Conservation (phyloP, 2,797 vertebrate species). For the Platalea minor region DNA sequence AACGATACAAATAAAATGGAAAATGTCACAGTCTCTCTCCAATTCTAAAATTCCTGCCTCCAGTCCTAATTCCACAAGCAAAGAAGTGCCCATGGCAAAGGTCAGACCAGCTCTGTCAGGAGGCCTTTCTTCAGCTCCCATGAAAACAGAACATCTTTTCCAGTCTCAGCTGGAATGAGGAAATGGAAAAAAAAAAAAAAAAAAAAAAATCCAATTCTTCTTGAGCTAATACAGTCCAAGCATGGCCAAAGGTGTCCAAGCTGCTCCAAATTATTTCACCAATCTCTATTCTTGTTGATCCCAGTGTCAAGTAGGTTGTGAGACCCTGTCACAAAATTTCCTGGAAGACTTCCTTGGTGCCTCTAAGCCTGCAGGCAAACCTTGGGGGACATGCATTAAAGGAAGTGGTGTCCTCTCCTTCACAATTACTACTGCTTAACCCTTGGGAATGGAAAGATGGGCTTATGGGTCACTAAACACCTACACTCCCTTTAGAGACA, state of each 20-base stretch:
- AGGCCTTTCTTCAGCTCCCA: neutral
- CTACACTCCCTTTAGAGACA: neutral
- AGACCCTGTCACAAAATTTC: neutral
- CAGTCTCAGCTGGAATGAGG: neutral
- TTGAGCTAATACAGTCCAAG: neutral
- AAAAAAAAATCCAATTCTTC: neutral
- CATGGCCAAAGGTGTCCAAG: neutral
- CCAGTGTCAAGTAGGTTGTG: neutral
- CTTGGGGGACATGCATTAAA: neutral
- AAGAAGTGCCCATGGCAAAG: neutral
- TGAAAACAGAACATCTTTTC: neutral
- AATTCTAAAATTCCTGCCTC: neutral
- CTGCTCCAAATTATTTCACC: neutral
- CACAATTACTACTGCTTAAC: neutral
- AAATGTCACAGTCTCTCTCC: neutral
- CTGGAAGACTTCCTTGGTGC: neutral
- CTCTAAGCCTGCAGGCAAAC: neutral
- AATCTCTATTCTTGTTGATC: neutral
- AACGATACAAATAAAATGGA: neutral
- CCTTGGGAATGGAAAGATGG: neutral
- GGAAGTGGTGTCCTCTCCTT: neutral
- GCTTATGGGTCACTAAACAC: neutral
- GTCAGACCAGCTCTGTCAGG: neutral
- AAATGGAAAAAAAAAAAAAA: neutral
- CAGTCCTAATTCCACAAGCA: neutral